Conservation (phyloP, 2,113 vertebrate genomes). For the Aptenodytes patagonicus region DNA sequence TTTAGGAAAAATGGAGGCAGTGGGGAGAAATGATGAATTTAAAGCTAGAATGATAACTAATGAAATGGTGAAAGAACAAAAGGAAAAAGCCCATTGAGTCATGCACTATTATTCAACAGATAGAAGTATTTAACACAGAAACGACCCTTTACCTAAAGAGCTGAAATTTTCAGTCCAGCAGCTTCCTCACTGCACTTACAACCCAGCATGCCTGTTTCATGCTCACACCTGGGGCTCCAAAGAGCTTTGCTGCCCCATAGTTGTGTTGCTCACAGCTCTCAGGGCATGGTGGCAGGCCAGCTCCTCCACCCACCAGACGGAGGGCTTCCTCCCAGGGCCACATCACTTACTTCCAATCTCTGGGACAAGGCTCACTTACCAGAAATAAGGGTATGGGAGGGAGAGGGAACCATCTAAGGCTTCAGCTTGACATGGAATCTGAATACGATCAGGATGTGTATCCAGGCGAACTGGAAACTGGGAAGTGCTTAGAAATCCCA, state of each 20-base stretch:
- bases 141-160: background rate
- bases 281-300: fast-evolving
- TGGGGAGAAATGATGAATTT: background rate
- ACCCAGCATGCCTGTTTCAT: background rate
- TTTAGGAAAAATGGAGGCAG: background rate
- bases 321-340: background rate
- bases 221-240: too few species aligned
- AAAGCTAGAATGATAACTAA: background rate
- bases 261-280: background rate
- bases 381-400: background rate
- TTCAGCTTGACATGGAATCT: background rate
- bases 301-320: background rate
- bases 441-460: background rate
- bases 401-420: background rate
- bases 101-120: background rate
- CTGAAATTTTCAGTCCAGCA: background rate
- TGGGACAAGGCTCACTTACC: background rate
- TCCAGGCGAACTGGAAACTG: background rate
- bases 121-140: background rate
- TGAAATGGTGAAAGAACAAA: background rate
- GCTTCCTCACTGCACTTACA: background rate
- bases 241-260: background rate
- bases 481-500: background rate
- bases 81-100: background rate
- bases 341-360: background rate